phyloP scores from a whole-genome alignment of 2,113 vertebrate genomes.

The Brachionichthys hirsutus region DNA sequence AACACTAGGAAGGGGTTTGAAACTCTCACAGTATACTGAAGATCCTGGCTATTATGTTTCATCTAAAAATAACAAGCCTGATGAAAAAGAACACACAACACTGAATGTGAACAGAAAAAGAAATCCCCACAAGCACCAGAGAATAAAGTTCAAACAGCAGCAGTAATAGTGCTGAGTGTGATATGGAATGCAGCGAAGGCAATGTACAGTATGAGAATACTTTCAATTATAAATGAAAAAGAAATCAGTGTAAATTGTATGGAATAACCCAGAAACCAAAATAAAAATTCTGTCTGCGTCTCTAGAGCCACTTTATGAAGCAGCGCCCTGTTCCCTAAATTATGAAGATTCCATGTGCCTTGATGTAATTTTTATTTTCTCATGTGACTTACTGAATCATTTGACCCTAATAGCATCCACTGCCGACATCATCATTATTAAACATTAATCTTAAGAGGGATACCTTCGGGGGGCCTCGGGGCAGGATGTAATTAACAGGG shows the following conservation, averaged over 20 bases:
- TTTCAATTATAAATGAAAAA: slow-evolving; percentile 68
- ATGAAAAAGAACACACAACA: slow-evolving; percentile 78
- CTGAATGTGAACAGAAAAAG: slow-evolving; percentile 50
- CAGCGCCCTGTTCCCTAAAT: slow-evolving; percentile 13
- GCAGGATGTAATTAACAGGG: slow-evolving; percentile 18
- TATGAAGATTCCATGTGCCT: not conserved
- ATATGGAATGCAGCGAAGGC: slow-evolving; percentile 49
- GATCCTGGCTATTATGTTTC: slow-evolving; percentile 72
- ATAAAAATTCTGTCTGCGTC: slow-evolving; percentile 13
- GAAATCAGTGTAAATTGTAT: slow-evolving; percentile 54
- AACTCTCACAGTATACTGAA: slow-evolving; percentile 68
- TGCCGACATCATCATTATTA: slow-evolving; percentile 43
- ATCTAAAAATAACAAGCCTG: slow-evolving; percentile 83
- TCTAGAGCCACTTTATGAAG: slow-evolving; percentile 37
- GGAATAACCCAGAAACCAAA: slow-evolving; percentile 55
- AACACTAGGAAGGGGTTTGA: slow-evolving; percentile 67
- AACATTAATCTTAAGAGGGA: slow-evolving; percentile 14
- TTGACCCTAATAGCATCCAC: slow-evolving; percentile 32
- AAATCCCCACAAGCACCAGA: slow-evolving; percentile 42
- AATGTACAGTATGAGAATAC: slow-evolving; percentile 60
- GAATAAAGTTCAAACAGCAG: slow-evolving; percentile 64
- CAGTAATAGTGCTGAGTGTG: slow-evolving; percentile 61
- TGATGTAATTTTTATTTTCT: slow-evolving; percentile 9
- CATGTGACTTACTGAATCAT: slow-evolving; percentile 11
- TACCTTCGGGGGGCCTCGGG: not conserved